Conservation (phyloP, 2,113 vertebrate genomes). For the Conger conger region DNA sequence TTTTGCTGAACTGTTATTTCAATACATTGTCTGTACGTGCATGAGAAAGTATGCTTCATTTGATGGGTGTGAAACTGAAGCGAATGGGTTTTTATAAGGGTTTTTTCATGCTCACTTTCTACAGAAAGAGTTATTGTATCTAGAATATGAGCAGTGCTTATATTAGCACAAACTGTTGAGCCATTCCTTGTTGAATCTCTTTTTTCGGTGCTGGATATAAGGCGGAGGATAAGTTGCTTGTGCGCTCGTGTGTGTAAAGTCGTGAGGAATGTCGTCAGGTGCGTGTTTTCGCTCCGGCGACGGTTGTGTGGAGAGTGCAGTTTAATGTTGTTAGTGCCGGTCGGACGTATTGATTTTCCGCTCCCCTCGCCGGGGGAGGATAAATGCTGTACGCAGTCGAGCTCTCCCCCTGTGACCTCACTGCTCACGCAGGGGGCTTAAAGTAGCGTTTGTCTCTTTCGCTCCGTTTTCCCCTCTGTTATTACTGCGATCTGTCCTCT, state of each 20-base stretch:
- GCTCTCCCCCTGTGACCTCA: not conserved
- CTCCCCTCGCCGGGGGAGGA: not conserved
- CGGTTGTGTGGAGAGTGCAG: not conserved
- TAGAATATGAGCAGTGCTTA: not conserved
- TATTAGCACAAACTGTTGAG: not conserved
- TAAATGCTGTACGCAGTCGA: not conserved
- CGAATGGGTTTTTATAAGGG: not conserved
- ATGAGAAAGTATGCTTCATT: not conserved
- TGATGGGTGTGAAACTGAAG: not conserved
- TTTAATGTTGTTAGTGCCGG: not conserved
- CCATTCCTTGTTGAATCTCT: not conserved
- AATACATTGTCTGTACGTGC: not conserved
- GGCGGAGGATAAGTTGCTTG: not conserved
- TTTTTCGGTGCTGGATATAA: not conserved
- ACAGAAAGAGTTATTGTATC: not conserved
- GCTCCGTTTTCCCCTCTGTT: not conserved
- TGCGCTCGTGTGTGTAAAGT: not conserved
- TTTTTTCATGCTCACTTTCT: not conserved
- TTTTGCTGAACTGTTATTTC: not conserved
- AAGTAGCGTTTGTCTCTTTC: constrained; percentile 16
- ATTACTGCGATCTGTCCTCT: not conserved
- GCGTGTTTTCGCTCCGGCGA: not conserved
- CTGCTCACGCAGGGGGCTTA: not conserved
- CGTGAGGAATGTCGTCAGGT: not conserved
- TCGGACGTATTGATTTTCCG: not conserved